Conservation (phyloP, 2,888 invertebrate species). For the Cantharis rufa region DNA sequence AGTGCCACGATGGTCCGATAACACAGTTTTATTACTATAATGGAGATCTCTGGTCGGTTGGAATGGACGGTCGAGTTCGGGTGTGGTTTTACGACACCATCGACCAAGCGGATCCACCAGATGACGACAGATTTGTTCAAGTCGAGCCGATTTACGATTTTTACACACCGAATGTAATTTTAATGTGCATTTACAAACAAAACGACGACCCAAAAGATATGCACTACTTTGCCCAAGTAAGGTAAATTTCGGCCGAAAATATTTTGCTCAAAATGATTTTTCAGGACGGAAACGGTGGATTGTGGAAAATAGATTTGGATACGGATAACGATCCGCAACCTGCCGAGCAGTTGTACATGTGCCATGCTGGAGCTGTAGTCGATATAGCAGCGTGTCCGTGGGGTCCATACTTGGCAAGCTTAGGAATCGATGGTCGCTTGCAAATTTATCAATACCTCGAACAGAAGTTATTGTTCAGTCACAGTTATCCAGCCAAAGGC, state of each 20-base stretch:
- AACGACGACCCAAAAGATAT: constrained; percentile 49
- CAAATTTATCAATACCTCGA: constrained; percentile 72
- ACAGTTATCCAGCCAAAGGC: constrained; percentile 63
- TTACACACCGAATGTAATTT: constrained; percentile 56
- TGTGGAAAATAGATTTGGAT: constrained; percentile 74
- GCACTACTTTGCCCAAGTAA: constrained; percentile 78
- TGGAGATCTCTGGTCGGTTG: constrained; percentile 54
- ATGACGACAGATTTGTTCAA: constrained; percentile 78
- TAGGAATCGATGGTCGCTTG: constrained; percentile 75
- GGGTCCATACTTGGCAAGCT: constrained; percentile 70
- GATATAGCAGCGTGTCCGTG: constrained; percentile 72
- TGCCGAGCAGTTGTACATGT: constrained; percentile 63
- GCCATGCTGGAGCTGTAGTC: constrained; percentile 76
- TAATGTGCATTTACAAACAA: constrained; percentile 62
- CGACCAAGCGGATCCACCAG: constrained; percentile 83
- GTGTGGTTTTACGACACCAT: constrained; percentile 92
- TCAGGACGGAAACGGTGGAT: constrained; percentile 83
- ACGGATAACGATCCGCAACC: constrained; percentile 56
- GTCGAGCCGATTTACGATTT: constrained; percentile 87
- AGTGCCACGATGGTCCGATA: constrained; percentile 78
- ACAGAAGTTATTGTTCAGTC: constrained; percentile 63
- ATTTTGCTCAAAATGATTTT: neutral
- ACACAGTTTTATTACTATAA: constrained; percentile 61
- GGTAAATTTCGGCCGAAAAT: neutral
- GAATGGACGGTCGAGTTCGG: constrained; percentile 77